Conservation (phyloP, 1,140 invertebrate species). For the Halesus radiatus region DNA sequence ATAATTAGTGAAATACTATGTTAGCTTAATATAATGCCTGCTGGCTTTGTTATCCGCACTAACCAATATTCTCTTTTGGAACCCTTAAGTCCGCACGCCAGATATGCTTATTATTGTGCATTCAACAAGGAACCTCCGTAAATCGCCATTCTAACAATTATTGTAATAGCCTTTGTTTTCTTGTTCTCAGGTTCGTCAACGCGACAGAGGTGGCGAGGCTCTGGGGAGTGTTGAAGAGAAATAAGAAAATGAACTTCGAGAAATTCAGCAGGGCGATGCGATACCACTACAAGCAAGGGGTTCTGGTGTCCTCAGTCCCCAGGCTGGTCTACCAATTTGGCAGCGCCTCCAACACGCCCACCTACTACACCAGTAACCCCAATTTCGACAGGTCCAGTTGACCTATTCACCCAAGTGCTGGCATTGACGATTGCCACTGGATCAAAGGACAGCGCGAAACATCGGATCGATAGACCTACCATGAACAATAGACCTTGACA, state of each 20-base stretch:
- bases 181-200: slow-evolving; percentile 81
- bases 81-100: too few species aligned
- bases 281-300: slow-evolving; percentile 90
- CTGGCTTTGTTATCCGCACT: too few species aligned
- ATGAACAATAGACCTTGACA: too few species aligned
- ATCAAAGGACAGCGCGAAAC: too few species aligned
- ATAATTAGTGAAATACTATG: too few species aligned
- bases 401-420: too few species aligned
- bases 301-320: slow-evolving; percentile 81
- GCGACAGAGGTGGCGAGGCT: slow-evolving; percentile 91
- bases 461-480: too few species aligned
- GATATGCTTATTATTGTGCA: too few species aligned
- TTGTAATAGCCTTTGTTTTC: slow-evolving; percentile 25
- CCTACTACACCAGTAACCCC: slow-evolving; percentile 79
- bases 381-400: slow-evolving; percentile 70
- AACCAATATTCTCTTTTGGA: too few species aligned
- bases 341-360: slow-evolving; percentile 75
- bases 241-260: slow-evolving; percentile 94
- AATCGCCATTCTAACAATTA: too few species aligned
- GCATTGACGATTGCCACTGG: neutral
- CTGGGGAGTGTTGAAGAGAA: slow-evolving; percentile 90
- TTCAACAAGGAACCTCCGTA: too few species aligned
- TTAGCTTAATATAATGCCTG: too few species aligned
- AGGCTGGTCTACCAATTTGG: slow-evolving; percentile 91
- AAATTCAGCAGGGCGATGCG: slow-evolving; percentile 95